Evolutionary conservation across 2,888 invertebrate genomes (phyloP).

Genomic region (Conomelus anceps): DNA sequence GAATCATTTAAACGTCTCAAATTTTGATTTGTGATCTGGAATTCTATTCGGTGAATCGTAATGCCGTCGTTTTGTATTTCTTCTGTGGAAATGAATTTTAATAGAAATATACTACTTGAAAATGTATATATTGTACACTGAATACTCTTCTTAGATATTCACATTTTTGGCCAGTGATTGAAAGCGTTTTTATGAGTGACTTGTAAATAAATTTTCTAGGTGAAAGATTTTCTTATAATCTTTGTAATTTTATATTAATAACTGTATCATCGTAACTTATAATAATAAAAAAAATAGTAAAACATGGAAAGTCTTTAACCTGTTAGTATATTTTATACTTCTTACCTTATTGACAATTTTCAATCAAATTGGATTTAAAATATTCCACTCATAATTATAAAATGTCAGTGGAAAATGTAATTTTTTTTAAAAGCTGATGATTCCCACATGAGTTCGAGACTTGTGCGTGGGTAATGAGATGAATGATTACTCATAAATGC

Average conservation of each 20-base stretch:
- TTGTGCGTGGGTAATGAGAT: no score
- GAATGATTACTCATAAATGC: no score
- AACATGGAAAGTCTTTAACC: no score
- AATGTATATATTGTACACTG: not conserved
- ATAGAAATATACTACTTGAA: not conserved
- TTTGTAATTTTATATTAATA: not conserved
- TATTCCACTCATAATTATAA: no score
- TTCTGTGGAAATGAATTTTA: not conserved
- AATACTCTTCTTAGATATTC: not conserved
- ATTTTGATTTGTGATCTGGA: constrained; percentile 38
- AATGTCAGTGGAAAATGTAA: no score
- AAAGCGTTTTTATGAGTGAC: not conserved
- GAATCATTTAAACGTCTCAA: constrained; percentile 74
- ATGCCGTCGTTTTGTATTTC: not conserved
- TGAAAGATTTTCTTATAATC: not conserved
- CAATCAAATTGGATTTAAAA: no score
- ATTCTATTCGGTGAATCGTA: not conserved
- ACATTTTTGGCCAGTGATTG: not conserved
- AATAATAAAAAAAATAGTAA: not conserved
- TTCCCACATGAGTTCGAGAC: no score
- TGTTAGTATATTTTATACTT: no score
- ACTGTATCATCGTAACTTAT: not conserved
- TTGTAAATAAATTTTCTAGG: not conserved
- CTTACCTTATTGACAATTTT: no score
- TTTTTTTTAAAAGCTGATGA: no score